phyloP scores from a whole-genome alignment of 2,797 vertebrate genomes.

The Xenentodon cancila region DNA sequence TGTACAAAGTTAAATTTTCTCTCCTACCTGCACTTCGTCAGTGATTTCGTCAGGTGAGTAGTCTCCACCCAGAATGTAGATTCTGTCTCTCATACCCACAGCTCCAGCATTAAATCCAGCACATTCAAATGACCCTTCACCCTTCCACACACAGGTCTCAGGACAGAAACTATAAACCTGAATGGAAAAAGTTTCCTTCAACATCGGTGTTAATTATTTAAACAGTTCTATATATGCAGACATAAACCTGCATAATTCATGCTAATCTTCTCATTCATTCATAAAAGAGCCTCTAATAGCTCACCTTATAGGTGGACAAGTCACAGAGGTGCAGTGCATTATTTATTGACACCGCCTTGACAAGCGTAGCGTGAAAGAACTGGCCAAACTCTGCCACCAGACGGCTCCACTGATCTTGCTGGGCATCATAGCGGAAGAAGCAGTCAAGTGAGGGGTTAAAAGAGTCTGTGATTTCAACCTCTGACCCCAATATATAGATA shows the following conservation, averaged over 20 bases:
- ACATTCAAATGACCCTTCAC: slow-evolving; percentile 95
- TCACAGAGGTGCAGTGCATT: slow-evolving; percentile 93
- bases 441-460: slow-evolving; percentile 97
- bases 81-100: slow-evolving; percentile 91
- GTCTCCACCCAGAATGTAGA: slow-evolving; percentile 97
- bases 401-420: slow-evolving; percentile 93
- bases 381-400: slow-evolving; percentile 95
- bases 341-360: slow-evolving; percentile 92
- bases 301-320: slow-evolving; percentile 94
- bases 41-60: slow-evolving; percentile 97
- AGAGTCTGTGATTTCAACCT: slow-evolving; percentile 92
- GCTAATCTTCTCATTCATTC: not conserved
- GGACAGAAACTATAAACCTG: slow-evolving; percentile 95
- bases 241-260: not conserved
- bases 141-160: slow-evolving; percentile 93
- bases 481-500: slow-evolving; percentile 94
- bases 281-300: not conserved
- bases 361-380: slow-evolving; percentile 95
- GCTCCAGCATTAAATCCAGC: slow-evolving; percentile 97
- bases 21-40: slow-evolving; percentile 92
- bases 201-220: not conserved
- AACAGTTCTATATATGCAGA: not conserved
- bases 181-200: not conserved
- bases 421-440: slow-evolving; percentile 91
- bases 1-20: not conserved